Conservation (phyloP, 92 coral and sea anemone genomes). For the Metridium senile region DNA sequence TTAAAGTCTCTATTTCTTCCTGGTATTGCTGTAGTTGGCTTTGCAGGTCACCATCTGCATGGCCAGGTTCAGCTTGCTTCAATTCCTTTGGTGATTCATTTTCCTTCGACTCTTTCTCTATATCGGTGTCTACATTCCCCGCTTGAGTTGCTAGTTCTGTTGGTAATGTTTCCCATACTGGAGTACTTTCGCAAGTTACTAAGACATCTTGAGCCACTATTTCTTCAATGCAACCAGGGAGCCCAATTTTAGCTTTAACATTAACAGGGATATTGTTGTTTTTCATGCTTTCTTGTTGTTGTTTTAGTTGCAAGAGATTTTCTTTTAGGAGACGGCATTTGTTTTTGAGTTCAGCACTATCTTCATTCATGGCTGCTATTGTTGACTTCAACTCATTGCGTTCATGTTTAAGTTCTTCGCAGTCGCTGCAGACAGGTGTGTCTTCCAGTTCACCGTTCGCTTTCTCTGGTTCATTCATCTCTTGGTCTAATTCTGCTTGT, state of each 20-base stretch:
- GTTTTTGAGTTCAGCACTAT: conserved; percentile 46
- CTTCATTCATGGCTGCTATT: conserved; percentile 44
- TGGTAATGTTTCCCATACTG: neutral
- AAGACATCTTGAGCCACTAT: neutral
- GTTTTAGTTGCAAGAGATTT: conserved; percentile 22
- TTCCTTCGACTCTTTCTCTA: neutral
- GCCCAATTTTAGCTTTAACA: neutral
- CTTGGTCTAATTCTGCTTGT: conserved; percentile 5
- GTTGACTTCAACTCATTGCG: conserved; percentile 33
- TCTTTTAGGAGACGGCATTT: conserved; percentile 43
- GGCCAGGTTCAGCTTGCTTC: conserved; percentile 34
- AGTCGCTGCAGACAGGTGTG: conserved; percentile 6
- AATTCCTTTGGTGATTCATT: neutral
- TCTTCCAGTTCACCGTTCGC: neutral
- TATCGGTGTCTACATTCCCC: neutral
- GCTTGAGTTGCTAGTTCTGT: no score
- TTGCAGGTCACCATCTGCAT: conserved; percentile 11
- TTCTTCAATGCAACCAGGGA: neutral
- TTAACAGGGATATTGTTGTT: conserved; percentile 3
- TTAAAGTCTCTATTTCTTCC: conserved; percentile 34
- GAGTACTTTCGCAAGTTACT: conserved; percentile 20
- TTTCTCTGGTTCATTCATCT: conserved; percentile 20
- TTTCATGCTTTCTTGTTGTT: conserved; percentile 19
- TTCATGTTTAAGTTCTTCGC: conserved; percentile 33
- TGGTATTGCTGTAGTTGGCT: conserved; percentile 22